phyloP scores from a whole-genome alignment of 1,140 invertebrate genomes.

The Drosophila ananassae region DNA sequence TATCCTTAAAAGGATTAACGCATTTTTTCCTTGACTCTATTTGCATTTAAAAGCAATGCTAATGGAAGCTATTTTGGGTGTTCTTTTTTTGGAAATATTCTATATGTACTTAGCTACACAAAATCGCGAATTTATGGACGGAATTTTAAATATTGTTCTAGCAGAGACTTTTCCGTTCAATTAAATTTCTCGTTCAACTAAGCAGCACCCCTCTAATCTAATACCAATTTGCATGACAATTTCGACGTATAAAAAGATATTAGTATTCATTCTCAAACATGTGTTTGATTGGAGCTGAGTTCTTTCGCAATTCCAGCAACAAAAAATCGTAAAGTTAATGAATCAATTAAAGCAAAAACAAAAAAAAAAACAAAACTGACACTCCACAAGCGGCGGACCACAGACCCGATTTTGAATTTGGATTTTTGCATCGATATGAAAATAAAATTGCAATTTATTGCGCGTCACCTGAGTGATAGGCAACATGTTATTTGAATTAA shows the following conservation, averaged over 20 bases:
- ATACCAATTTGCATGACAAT: constrained; percentile 29
- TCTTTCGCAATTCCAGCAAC: constrained; percentile 15
- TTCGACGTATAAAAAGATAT: constrained; percentile 1
- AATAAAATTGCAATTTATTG: constrained; percentile 48
- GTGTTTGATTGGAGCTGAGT: constrained; percentile 2
- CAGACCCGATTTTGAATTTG: constrained; percentile 29
- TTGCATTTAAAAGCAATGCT: neutral
- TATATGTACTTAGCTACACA: too few relatives aligned
- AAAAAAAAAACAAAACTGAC: too few relatives aligned
- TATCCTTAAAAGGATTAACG: constrained; percentile 17
- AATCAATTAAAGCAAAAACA: constrained; percentile 32
- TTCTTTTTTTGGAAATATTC: neutral
- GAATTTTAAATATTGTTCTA: neutral
- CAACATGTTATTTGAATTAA: constrained; percentile 56
- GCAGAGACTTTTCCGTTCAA: neutral
- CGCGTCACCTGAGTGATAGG: constrained; percentile 27
- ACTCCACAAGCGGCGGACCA: neutral
- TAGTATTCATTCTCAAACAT: neutral
- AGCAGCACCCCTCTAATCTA: constrained; percentile 18
- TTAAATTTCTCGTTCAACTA: constrained; percentile 15
- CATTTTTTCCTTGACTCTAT: neutral
- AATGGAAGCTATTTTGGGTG: neutral
- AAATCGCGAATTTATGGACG: too few relatives aligned
- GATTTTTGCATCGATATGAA: constrained; percentile 8
- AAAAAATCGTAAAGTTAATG: constrained; percentile 36